Conservation (phyloP, 2,113 vertebrate species). For the Syrrhaptes paradoxus region DNA sequence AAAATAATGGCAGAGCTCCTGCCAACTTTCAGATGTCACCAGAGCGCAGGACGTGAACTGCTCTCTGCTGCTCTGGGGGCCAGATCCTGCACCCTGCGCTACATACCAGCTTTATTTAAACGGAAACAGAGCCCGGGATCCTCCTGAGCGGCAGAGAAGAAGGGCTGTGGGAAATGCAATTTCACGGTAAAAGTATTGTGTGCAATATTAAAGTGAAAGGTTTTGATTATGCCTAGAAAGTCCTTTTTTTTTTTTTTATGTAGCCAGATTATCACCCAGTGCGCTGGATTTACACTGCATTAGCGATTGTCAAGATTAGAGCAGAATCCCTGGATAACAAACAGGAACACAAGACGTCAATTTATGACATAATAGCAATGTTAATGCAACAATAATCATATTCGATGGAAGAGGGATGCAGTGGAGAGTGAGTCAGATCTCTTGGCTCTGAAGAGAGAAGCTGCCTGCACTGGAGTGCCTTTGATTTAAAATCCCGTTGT, state of each 20-base stretch:
- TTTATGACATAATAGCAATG: conserved; percentile 62
- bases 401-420: not conserved
- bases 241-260: not conserved
- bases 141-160: not conserved
- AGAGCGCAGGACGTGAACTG: rapidly evolving
- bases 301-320: conserved; percentile 57
- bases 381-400: conserved; percentile 17
- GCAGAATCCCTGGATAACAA: conserved; percentile 61
- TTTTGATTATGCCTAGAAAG: conserved; percentile 60
- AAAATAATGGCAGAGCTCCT: not conserved
- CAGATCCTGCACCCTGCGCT: not conserved
- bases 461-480: not conserved
- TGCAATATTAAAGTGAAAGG: conserved; percentile 34
- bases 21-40: not conserved
- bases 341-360: conserved; percentile 47
- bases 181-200: not conserved
- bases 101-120: too few species aligned
- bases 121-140: not conserved
- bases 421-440: not conserved
- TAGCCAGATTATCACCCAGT: conserved; percentile 63
- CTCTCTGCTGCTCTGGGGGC: not conserved
- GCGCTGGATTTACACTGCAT: conserved; percentile 55
- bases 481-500: not conserved
- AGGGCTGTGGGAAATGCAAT: not conserved
- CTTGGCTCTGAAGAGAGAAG: not conserved